Evolutionary conservation across 2,113 vertebrate genomes (phyloP), one percentile per base, ranked within the genome.

Genomic region (Sisor rabdophorus): DNA sequence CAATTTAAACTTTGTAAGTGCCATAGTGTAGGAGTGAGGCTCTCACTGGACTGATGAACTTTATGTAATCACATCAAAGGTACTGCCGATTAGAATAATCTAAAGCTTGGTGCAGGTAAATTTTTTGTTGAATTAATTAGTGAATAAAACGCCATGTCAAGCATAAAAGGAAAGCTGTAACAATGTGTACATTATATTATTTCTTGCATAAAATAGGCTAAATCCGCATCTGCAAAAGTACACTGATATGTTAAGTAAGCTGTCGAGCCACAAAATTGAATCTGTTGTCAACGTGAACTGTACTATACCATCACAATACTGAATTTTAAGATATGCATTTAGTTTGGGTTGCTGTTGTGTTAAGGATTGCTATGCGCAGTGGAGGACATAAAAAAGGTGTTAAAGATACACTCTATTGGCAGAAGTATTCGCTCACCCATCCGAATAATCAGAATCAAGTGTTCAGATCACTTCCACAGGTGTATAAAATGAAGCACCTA

Each of bases 31-130:
- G 65, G 40, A 48, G 65, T 26, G 65, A 52, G 11, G 16, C 19
- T 69, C 65, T 52, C 24, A 20, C 47, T 69, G 22, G 65, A 50
- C 12, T 69, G 52, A 69, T 52, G 47, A 52, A 52, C 24, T 69
- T 69, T 69, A 69, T 69, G 10, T 69, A 69, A 68, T 68, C 65
- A 52, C 24, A 65, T 50, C 15, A 22, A 40, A 65, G n/a, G 40
- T 5, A 16, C 15, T 6, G 2, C 7, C 20, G 12, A 12, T n/a
- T 47, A 47, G 32, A 16, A 67, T 11, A 24, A 26, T 50, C 22
- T 19, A 44, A 28, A 11, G 65, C 28, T 69, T 26, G 3, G 65
- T 20, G 11, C 32, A 36, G 32, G 3, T 13, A 19, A 1, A 30
- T 26, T 22, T 69, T 19, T 50, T 68, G 50, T 52, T 68, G 48